phyloP scores from a whole-genome alignment of 2,113 vertebrate genomes.

The Muscicapa adusta region DNA sequence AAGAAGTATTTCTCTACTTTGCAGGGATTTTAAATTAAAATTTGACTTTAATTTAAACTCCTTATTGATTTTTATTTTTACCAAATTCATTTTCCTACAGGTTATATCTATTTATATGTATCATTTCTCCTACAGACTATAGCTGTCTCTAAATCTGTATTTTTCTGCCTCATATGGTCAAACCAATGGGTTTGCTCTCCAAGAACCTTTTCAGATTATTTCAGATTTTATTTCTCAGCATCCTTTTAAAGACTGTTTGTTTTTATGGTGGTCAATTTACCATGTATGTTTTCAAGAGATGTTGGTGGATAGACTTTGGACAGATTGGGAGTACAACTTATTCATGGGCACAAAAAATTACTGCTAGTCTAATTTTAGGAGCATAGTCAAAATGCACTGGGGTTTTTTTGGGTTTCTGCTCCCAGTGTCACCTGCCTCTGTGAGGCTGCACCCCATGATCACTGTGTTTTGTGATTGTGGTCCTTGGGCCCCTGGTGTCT shows the following conservation, averaged over 20 bases:
- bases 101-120: not conserved
- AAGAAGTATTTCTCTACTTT: not conserved
- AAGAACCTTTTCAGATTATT: not conserved
- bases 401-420: not conserved
- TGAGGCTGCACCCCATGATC: fast-evolving
- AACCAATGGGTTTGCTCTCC: not conserved
- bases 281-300: not conserved
- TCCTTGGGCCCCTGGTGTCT: not conserved
- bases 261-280: not conserved
- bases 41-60: not conserved
- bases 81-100: not conserved
- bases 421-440: not conserved
- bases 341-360: not conserved
- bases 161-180: not conserved
- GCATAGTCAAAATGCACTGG: not conserved
- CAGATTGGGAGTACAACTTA: not conserved
- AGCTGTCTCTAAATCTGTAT: not conserved
- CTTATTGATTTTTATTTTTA: not conserved
- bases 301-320: not conserved
- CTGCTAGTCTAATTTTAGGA: not conserved
- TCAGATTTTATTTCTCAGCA: not conserved
- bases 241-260: not conserved
- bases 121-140: not conserved
- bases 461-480: not conserved
- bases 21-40: not conserved